Evolutionary conservation across 64 coral and sea anemone genomes (phyloP).

Genomic region (Orbicella faveolata): DNA sequence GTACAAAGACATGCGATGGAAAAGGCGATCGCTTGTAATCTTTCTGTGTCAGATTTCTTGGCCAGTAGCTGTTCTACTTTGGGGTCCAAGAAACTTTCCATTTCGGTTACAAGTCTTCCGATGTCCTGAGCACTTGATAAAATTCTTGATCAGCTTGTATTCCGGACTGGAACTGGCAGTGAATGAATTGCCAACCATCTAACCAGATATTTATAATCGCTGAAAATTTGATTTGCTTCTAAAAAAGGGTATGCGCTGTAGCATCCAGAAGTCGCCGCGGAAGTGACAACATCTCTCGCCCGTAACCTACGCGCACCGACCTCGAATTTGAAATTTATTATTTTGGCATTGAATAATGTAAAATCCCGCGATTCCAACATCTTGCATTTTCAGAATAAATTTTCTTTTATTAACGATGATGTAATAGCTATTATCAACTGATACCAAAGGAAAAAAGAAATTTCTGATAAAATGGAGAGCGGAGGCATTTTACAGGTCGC

Average conservation of each 20-base stretch:
- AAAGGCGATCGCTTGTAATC: constrained; percentile 46
- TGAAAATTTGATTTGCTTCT: not conserved
- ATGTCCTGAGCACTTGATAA: not conserved
- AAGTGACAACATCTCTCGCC: not conserved
- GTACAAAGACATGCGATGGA: constrained; percentile 54
- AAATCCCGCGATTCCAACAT: no score
- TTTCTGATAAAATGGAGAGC: not conserved
- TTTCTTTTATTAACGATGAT: not conserved
- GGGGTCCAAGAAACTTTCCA: constrained; percentile 47
- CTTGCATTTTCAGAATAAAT: not conserved
- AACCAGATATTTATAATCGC: constrained; percentile 14
- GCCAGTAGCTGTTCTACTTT: constrained; percentile 37
- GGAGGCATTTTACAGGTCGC: no score
- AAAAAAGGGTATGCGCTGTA: constrained; percentile 21
- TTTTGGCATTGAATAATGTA: no score
- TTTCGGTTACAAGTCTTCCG: not conserved
- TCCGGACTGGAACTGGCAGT: not conserved
- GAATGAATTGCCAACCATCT: not conserved
- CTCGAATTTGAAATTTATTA: no score
- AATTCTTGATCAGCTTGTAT: not conserved
- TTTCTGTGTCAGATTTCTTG: constrained; percentile 38
- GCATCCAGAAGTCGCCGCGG: constrained; percentile 6
- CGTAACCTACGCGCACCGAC: no score
- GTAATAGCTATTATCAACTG: not conserved
- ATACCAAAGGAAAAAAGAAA: no score